These are phyloP conservation scores for Ginglymostoma cirratum DNA, from an alignment of 2,113 vertebrate genomes.

Conservation along the genomic window DNA sequence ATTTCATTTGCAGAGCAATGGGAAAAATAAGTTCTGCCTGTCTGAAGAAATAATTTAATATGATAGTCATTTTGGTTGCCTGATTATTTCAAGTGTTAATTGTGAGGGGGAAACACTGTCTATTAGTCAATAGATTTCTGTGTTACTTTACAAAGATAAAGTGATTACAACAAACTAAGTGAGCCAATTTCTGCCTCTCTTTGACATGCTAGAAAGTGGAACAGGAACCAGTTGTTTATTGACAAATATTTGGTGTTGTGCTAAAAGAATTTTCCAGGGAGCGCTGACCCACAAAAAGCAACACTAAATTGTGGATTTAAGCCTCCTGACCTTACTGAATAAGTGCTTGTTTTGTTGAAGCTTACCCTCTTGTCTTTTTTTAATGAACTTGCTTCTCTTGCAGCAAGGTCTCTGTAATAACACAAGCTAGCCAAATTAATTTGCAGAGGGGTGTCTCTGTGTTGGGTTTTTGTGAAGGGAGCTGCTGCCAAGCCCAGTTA, in stretches of 20 bases:
- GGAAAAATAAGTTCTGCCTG: not conserved
- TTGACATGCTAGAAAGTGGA: not conserved
- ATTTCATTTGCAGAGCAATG: not conserved
- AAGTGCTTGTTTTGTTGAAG: not conserved
- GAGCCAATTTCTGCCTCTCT: not conserved
- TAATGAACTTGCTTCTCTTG: not conserved
- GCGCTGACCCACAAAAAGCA: not conserved
- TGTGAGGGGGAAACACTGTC: not conserved
- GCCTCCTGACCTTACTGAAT: not conserved
- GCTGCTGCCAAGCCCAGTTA: not conserved
- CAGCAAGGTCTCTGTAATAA: not conserved
- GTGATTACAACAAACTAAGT: not conserved
- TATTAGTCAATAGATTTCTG: not conserved
- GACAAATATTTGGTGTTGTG: not conserved
- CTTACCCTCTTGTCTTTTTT: not conserved
- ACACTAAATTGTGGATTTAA: not conserved
- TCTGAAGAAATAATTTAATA: not conserved
- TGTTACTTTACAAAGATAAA: not conserved
- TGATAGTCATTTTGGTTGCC: not conserved
- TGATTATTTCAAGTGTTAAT: not conserved
- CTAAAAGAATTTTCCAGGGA: not conserved
- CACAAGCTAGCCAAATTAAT: not conserved
- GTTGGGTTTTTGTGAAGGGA: not conserved
- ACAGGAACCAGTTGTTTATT: not conserved
- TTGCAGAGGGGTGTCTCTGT: not conserved